Base-by-base conservation (phyloP, 2,113 vertebrate genomes). In the Solenodon paradoxus region DNA sequence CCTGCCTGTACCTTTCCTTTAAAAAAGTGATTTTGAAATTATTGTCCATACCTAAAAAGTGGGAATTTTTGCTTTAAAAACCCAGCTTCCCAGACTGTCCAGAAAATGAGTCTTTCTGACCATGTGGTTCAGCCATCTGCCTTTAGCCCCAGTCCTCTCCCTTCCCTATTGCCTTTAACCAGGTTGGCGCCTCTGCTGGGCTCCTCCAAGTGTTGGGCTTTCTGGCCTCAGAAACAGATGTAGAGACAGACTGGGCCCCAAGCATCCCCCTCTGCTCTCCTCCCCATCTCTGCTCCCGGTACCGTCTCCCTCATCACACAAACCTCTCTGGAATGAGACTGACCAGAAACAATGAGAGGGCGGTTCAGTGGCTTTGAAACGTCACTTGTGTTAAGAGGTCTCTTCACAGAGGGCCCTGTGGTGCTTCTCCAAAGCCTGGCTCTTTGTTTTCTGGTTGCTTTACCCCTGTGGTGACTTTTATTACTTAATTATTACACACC, bases 401-500 rank as follows among this genome's bases (percentile, higher is more conserved):
- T 85, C 83, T 57, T 92, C 72, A 22, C 11, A 32, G 90, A 47
- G 93, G 61, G 71, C 3, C 74, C 86, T 49, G 90, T 40, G 95
- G 97, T 6, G 22, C n/a, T 61, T 98, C 98, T 97, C 98, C 98
- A 98, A 98, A 98, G 98, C 98, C 93, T 17, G 97, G 96, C 94
- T 98, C 97, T 97, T 96, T 97, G 96, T 96, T 92, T 97, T 87
- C 97, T 84, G 88, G 45, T 96, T 97, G 90, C 77, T 94, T 97
- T 98, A 98, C 99, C 98, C 99, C 99, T 93, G 98, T 97, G 95
- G 99, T 97, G 99, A 99, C 99, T 99, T 99, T 99, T 99, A 99
- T 99, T 99, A 99, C 99, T 99, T 99, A 99, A 99, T 99, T 99
- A 99, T 99, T 98, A 98, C 98, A 97, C 98, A 93, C 99, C 98